A percentile compares a stretch with the other conserved stretches of the same genome.
Evolutionary conservation across 2,888 invertebrate genomes (phyloP).

Genomic region (Ferdinandea cuprea): DNA sequence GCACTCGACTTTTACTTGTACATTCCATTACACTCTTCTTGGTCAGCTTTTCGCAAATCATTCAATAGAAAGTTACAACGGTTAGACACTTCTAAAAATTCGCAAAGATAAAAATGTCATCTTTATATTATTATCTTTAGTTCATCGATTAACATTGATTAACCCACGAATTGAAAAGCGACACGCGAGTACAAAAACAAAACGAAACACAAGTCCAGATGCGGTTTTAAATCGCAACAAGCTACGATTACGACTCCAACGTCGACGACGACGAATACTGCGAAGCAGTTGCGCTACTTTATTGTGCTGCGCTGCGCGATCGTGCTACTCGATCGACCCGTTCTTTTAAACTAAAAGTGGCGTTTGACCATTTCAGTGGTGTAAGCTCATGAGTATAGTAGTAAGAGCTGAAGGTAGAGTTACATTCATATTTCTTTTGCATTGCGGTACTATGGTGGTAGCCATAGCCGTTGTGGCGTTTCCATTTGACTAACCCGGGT

Average conservation of each 20-base stretch:
- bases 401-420: no score
- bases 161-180: slow-evolving; percentile 27
- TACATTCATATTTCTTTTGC: slow-evolving; percentile 49
- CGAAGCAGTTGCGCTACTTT: slow-evolving; percentile 44
- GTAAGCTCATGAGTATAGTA: slow-evolving; percentile 51
- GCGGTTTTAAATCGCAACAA: not conserved
- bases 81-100: slow-evolving; percentile 29
- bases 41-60: slow-evolving; percentile 20
- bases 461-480: slow-evolving; percentile 55
- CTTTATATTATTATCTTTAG: slow-evolving; percentile 18
- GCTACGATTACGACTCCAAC: slow-evolving; percentile 6
- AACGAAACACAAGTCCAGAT: slow-evolving; percentile 4
- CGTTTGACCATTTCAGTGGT: slow-evolving; percentile 66
- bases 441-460: slow-evolving; percentile 57
- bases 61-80: slow-evolving; percentile 51
- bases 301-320: slow-evolving; percentile 26
- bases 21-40: slow-evolving; percentile 16
- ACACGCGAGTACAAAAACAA: slow-evolving; percentile 20
- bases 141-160: slow-evolving; percentile 33
- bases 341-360: slow-evolving; percentile 74
- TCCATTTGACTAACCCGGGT: slow-evolving; percentile 65
- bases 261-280: not conserved
- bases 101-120: slow-evolving; percentile 31
- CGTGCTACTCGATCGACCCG: slow-evolving; percentile 74
- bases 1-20: no score